These are phyloP conservation scores for Allolobophora icterica DNA, from an alignment of 2,888 invertebrate species.

Conservation along the genomic window DNA sequence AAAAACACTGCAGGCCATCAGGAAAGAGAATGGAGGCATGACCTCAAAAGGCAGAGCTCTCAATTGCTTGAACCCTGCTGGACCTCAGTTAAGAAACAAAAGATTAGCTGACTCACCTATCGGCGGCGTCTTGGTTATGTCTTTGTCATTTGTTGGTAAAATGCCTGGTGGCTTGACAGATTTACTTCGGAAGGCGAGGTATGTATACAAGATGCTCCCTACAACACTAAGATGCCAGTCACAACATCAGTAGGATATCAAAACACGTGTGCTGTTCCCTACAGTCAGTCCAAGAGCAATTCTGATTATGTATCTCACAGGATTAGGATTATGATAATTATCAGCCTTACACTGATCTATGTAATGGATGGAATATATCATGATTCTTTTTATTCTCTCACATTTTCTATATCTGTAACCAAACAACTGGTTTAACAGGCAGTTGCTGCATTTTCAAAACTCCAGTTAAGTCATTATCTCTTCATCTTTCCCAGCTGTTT, in stretches of 20 bases:
- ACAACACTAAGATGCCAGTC: constrained; percentile 40
- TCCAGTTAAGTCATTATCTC: too few relatives aligned
- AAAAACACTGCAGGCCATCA: too few relatives aligned
- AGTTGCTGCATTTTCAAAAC: too few relatives aligned
- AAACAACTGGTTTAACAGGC: too few relatives aligned
- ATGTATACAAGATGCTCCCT: constrained; percentile 46
- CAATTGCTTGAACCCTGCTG: not conserved
- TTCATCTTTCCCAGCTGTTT: too few relatives aligned
- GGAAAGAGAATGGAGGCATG: not conserved
- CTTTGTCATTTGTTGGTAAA: not conserved
- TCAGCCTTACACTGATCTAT: too few relatives aligned
- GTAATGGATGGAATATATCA: too few relatives aligned
- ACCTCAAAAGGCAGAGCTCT: not conserved
- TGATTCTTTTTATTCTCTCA: too few relatives aligned
- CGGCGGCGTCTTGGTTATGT: too few relatives aligned
- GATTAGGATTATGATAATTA: too few relatives aligned
- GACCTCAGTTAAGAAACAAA: not conserved
- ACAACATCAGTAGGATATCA: not conserved
- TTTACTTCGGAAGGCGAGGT: constrained; percentile 41
- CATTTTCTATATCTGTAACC: too few relatives aligned
- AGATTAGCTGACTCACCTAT: not conserved
- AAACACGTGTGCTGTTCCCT: not conserved
- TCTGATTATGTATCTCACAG: not conserved
- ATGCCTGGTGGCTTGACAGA: not conserved
- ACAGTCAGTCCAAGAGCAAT: not conserved